phyloP scores from a whole-genome alignment of 2,797 vertebrate species.

The Enteromius mattozi region DNA sequence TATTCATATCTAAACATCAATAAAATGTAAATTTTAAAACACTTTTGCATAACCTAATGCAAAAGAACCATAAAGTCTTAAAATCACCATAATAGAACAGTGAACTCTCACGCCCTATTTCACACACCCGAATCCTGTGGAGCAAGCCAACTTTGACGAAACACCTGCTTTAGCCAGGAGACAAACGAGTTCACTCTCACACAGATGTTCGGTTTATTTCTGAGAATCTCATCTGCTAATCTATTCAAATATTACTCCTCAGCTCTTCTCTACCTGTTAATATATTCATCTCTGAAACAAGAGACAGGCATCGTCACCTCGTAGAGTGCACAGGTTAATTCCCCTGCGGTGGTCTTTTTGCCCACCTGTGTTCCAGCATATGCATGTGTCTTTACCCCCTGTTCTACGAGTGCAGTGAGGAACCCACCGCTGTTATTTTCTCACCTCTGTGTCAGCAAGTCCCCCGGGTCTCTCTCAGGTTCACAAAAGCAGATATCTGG shows the following conservation, averaged over 20 bases:
- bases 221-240: slow-evolving; percentile 57
- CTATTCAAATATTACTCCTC: slow-evolving; percentile 58
- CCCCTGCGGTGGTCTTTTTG: slow-evolving; percentile 55
- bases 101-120: neutral
- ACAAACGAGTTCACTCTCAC: slow-evolving; percentile 37
- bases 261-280: slow-evolving; percentile 54
- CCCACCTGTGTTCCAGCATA: slow-evolving; percentile 36
- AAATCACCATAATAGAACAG: slow-evolving; percentile 14
- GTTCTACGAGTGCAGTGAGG: slow-evolving; percentile 42
- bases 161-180: slow-evolving; percentile 29
- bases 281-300: slow-evolving; percentile 55
- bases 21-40: neutral
- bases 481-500: slow-evolving; percentile 47
- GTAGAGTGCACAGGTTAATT: slow-evolving; percentile 41
- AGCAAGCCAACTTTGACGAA: slow-evolving; percentile 13
- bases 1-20: neutral
- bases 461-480: slow-evolving; percentile 5
- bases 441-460: slow-evolving; percentile 55
- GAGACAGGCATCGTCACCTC: slow-evolving; percentile 47
- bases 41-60: neutral
- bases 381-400: slow-evolving; percentile 20
- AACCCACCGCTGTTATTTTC: slow-evolving; percentile 57
- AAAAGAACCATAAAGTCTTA: neutral
- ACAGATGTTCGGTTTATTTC: slow-evolving; percentile 55
- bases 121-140: slow-evolving; percentile 24